phyloP scores from a whole-genome alignment of 2,113 vertebrate genomes.

The Nothocercus nigrocapillus region DNA sequence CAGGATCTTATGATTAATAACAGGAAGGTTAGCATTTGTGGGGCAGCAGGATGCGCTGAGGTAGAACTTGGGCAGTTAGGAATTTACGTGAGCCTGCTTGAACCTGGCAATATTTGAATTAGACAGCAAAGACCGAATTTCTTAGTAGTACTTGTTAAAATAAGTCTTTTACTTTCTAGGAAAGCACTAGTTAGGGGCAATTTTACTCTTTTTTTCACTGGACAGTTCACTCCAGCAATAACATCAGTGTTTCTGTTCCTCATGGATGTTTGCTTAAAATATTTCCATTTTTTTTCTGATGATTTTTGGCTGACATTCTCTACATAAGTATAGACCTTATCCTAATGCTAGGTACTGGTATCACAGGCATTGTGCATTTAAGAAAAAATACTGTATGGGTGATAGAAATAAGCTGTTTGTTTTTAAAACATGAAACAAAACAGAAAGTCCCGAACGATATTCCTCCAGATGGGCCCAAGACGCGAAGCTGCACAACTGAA shows the following conservation, averaged over 20 bases:
- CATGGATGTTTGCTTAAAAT: neutral
- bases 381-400: neutral
- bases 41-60: neutral
- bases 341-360: neutral
- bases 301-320: neutral
- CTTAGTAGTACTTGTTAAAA: neutral
- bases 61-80: neutral
- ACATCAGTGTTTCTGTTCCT: neutral
- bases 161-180: neutral
- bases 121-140: neutral
- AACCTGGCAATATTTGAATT: neutral
- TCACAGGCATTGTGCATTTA: neutral
- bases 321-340: neutral
- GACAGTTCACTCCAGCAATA: neutral
- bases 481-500: neutral
- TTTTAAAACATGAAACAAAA: neutral
- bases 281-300: neutral
- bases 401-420: neutral
- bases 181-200: neutral
- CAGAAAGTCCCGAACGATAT: neutral
- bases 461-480: rapidly evolving
- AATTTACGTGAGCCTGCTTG: neutral
- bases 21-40: neutral
- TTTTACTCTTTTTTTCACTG: neutral
- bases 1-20: neutral